Base-by-base conservation (phyloP, 2,113 vertebrate genomes). In the Amblyornis subalaris region DNA sequence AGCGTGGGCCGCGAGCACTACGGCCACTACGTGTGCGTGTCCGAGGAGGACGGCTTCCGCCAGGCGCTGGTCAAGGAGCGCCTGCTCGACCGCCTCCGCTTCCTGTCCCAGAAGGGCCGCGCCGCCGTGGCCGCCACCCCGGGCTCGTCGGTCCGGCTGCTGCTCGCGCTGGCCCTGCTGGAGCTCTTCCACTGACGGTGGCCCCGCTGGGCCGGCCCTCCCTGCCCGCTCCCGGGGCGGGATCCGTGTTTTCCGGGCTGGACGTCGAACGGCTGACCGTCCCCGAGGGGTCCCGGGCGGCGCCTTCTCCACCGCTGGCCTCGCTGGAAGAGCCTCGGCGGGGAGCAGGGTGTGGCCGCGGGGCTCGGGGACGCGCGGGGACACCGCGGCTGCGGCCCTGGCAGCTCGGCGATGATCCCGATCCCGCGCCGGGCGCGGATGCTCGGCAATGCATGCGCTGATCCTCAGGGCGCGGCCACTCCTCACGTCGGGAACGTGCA, bases 21-120 rank as follows among this genome's bases (percentile, higher is more conserved):
- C 0, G 98, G 98, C 67, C 96, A 70, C 57, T 98, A 98, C 9
- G 70, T 81, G 24, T 98, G 98, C 18, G n/a, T 97, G 44, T 98
- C 97, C 6, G 92, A 94, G 80, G 98, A 98, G 90, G 97, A 96
- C 0, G 96, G 97, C 36, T 98, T 98, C 94, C 82, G 40, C 50
- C 97, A 79, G 15, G 96, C 92, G 6, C 90, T 97, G 25, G 96
- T 97, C 75, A 96, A 97, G 89, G 97, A 97, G 72, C 94, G 74
- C 86, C 91, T 98, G 62, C 65, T 93, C 29, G 75, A 85, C 42
- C 93, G 95, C 45, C 83, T 85, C 1, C 75, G 73, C 40, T 81
- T 73, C 88, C 87, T 89, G 9, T 72, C 93, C 8, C 84, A 95
- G 77, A 93, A n/a, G 29, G 35, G 7, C 0, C 50, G 36, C 11